A percentile compares a stretch with the other conserved stretches of the same genome.
These are phyloP conservation scores for Cynoglossus semilaevis DNA, from an alignment of 2,113 vertebrate genomes.

Conservation along the genomic window DNA sequence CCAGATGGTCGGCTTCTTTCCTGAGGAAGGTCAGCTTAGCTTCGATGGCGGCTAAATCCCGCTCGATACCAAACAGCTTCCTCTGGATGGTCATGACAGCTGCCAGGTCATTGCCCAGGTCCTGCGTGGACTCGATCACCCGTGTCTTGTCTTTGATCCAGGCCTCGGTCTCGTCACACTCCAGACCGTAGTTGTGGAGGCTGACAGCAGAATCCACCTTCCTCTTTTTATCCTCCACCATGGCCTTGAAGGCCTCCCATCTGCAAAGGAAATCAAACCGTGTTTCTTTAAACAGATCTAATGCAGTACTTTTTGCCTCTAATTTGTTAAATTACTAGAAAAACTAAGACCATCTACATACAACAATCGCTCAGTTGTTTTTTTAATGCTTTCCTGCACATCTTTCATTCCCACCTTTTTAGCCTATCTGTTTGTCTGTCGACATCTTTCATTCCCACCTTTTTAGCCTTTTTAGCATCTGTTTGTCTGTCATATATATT, in stretches of 20 bases:
- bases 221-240: slow-evolving; percentile 80
- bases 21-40: slow-evolving; percentile 78
- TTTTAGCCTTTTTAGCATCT: too few species aligned
- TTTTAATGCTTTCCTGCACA: not conserved
- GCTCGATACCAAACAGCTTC: slow-evolving; percentile 90
- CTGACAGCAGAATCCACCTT: slow-evolving; percentile 84
- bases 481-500: too few species aligned
- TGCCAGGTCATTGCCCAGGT: slow-evolving; percentile 86
- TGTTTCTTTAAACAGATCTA: too few species aligned
- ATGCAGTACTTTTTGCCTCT: too few species aligned
- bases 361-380: not conserved
- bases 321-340: too few species aligned
- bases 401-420: not conserved
- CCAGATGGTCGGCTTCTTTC: slow-evolving; percentile 79
- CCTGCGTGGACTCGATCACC: slow-evolving; percentile 85
- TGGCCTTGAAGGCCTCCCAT: slow-evolving; percentile 85
- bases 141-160: slow-evolving; percentile 90
- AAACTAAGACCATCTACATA: not conserved
- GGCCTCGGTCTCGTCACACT: slow-evolving; percentile 87
- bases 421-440: not conserved
- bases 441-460: not conserved
- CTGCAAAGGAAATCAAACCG: slow-evolving; percentile 62
- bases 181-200: slow-evolving; percentile 88
- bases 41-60: slow-evolving; percentile 84
- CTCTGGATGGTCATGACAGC: slow-evolving; percentile 91